These are phyloP conservation scores for Sesamia inferens DNA, from an alignment of 2,888 invertebrate species.

Conservation along the genomic window DNA sequence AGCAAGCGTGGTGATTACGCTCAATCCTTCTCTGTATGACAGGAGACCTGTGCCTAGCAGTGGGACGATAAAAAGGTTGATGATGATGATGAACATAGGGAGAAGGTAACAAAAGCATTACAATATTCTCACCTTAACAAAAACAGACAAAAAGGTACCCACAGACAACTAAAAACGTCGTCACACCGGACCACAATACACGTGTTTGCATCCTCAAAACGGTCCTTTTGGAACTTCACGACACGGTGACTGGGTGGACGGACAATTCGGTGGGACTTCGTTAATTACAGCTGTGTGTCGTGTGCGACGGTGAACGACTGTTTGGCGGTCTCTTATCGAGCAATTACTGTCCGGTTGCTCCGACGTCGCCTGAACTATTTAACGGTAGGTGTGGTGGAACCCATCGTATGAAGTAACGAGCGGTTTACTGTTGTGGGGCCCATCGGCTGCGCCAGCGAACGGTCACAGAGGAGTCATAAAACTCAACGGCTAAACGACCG, in stretches of 20 bases:
- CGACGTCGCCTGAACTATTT: not conserved
- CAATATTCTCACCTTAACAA: not conserved
- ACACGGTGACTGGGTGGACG: constrained; percentile 1
- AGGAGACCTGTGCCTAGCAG: no score
- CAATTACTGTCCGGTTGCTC: constrained; percentile 45
- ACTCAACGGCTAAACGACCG: constrained; percentile 2
- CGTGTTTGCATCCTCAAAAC: not conserved
- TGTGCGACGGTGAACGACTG: constrained; percentile 42
- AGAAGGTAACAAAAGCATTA: not conserved
- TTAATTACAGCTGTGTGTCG: constrained; percentile 45
- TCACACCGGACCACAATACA: not conserved
- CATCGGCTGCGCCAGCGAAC: not conserved
- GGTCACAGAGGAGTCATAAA: not conserved
- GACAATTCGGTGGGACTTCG: constrained; percentile 28
- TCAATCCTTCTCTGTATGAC: no score
- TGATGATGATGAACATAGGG: no score
- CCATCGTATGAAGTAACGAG: not conserved
- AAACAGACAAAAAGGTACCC: not conserved
- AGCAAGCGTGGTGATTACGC: no score
- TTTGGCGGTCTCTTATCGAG: constrained; percentile 47
- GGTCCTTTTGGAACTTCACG: not conserved
- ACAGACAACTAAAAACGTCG: not conserved
- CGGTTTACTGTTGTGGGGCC: not conserved
- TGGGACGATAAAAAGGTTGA: no score
- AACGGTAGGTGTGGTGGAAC: not conserved